A percentile compares a stretch with the other conserved stretches of the same genome.
Evolutionary conservation across 2,113 vertebrate species (phyloP).

Genomic region (Andinoacara biseriatus): DNA sequence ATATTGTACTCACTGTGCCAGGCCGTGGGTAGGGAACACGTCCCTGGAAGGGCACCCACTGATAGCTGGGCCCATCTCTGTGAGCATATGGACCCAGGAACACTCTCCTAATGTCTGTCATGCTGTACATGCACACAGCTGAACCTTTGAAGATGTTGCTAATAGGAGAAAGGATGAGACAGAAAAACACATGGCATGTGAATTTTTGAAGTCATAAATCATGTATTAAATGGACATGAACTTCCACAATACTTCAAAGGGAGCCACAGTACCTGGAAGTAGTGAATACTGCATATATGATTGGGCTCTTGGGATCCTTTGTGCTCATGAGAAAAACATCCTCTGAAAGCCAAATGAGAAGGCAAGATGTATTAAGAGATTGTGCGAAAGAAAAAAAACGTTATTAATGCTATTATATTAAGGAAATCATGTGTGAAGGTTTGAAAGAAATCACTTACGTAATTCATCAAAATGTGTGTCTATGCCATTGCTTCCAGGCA

Average conservation of each 20-base stretch:
- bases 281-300: conserved; percentile 95
- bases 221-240: not conserved
- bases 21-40: conserved; percentile 96
- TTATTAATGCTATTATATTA: not conserved
- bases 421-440: not conserved
- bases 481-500: conserved; percentile 95
- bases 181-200: not conserved
- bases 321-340: conserved; percentile 96
- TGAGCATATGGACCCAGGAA: conserved; percentile 97
- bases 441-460: conserved; percentile 84
- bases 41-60: conserved; percentile 96
- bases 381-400: not conserved
- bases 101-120: conserved; percentile 94
- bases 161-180: conserved; percentile 31
- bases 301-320: conserved; percentile 96
- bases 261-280: conserved; percentile 90
- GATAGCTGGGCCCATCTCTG: conserved; percentile 95
- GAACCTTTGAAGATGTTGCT: conserved; percentile 99
- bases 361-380: not conserved
- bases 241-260: not conserved
- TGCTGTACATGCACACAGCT: conserved; percentile 96
- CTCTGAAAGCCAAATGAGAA: conserved; percentile 81
- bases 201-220: not conserved
- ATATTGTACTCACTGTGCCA: conserved; percentile 88
- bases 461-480: conserved; percentile 98